phyloP scores from a whole-genome alignment of 2,113 vertebrate species.

The Neofelis nebulosa region DNA sequence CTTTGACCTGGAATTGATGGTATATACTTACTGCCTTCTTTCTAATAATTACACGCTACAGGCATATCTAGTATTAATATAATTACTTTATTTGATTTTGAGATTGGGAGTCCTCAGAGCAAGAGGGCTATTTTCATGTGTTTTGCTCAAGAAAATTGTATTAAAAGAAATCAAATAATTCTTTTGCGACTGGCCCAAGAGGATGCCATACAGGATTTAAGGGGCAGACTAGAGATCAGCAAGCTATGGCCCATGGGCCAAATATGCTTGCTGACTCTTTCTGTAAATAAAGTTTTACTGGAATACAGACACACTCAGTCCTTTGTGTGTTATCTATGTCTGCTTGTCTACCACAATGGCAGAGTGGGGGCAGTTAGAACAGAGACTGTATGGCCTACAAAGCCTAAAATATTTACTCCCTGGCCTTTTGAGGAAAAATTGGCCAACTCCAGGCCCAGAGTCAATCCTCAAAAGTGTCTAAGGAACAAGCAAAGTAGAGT shows the following conservation, averaged over 20 bases:
- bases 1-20: neutral
- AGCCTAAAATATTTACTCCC: neutral
- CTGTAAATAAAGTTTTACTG: conserved; percentile 45
- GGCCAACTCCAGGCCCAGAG: neutral
- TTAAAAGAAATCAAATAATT: conserved; percentile 35
- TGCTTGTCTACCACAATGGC: neutral
- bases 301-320: neutral
- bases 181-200: neutral
- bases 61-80: neutral
- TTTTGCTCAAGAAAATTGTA: neutral
- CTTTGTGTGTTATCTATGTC: neutral
- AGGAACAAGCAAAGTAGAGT: neutral
- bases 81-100: conserved; percentile 21
- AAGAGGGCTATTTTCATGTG: neutral
- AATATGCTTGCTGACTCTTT: conserved; percentile 16
- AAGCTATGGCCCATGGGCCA: neutral
- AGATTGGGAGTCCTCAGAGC: neutral
- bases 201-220: neutral
- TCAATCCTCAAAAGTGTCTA: neutral
- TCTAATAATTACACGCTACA: neutral
- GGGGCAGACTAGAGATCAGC: neutral
- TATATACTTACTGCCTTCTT: neutral
- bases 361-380: neutral
- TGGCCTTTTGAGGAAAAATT: neutral
- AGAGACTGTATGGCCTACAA: neutral